These are phyloP conservation scores for Hemitrygon akajei DNA, from an alignment of 2,797 vertebrate species.

Conservation along the genomic window DNA sequence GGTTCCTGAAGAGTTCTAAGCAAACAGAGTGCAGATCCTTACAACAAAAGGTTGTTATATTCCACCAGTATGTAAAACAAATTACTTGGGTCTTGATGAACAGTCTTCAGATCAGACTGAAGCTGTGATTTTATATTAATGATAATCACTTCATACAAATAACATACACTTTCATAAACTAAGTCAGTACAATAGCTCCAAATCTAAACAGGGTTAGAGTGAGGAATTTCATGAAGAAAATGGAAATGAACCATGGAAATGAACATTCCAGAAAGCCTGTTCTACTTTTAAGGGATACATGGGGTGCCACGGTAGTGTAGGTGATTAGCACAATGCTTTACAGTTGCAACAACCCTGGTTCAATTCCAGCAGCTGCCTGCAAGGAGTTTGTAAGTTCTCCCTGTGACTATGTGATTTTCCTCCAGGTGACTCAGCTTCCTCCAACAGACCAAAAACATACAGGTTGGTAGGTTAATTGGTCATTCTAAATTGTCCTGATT, in stretches of 20 bases:
- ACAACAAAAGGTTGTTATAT: not conserved
- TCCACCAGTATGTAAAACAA: not conserved
- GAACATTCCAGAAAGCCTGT: not conserved
- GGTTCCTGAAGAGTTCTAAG: conserved; percentile 60
- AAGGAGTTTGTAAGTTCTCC: too few species aligned
- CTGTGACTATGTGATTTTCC: too few species aligned
- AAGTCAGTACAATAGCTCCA: not conserved
- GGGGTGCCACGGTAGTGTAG: too few species aligned
- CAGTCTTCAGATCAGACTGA: not conserved
- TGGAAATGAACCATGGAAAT: not conserved
- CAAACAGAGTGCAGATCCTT: not conserved
- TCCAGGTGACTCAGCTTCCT: too few species aligned
- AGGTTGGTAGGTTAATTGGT: too few species aligned
- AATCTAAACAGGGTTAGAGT: not conserved
- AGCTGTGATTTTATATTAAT: not conserved
- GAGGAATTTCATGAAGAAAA: not conserved
- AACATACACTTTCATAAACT: not conserved
- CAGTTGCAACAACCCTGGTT: too few species aligned
- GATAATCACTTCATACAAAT: not conserved
- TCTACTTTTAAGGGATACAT: not conserved
- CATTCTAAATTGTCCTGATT: too few species aligned
- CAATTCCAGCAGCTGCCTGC: too few species aligned
- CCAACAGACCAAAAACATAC: too few species aligned
- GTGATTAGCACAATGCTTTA: too few species aligned
- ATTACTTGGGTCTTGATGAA: not conserved